Conservation (phyloP, 1,140 invertebrate genomes). For the Centruroides vittatus region DNA sequence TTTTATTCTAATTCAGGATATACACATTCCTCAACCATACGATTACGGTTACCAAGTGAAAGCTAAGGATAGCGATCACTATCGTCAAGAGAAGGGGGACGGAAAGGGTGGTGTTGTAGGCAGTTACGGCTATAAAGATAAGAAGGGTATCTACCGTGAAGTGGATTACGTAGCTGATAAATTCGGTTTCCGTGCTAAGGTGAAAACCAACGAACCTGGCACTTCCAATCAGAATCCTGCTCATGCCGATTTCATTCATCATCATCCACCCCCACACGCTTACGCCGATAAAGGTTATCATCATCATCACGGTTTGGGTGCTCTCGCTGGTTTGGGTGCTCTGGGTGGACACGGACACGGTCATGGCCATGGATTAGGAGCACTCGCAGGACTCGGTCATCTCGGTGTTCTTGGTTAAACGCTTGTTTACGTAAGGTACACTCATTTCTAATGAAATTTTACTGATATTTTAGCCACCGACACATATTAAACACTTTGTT, state of each 20-base stretch:
- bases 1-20: too few relatives aligned
- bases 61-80: constrained; percentile 6
- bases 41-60: constrained; percentile 11
- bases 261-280: not conserved
- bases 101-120: constrained; percentile 13
- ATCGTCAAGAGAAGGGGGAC: constrained; percentile 14
- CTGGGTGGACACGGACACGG: not conserved
- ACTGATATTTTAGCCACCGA: too few relatives aligned
- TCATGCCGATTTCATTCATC: not conserved
- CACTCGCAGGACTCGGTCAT: too few relatives aligned
- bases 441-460: too few relatives aligned
- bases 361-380: not conserved
- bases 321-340: not conserved
- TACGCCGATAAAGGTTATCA: not conserved
- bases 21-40: not conserved
- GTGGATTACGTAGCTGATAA: constrained; percentile 20
- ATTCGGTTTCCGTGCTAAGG: constrained; percentile 16
- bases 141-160: constrained; percentile 13
- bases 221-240: constrained; percentile 13
- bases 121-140: constrained; percentile 12
- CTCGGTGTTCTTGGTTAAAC: too few relatives aligned
- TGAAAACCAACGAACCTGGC: constrained; percentile 20
- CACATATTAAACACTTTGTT: too few relatives aligned
- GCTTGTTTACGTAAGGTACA: too few relatives aligned
- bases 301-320: not conserved